Evolutionary conservation across 2,888 invertebrate genomes (phyloP).

Genomic region (Chymomyza fuscimana): DNA sequence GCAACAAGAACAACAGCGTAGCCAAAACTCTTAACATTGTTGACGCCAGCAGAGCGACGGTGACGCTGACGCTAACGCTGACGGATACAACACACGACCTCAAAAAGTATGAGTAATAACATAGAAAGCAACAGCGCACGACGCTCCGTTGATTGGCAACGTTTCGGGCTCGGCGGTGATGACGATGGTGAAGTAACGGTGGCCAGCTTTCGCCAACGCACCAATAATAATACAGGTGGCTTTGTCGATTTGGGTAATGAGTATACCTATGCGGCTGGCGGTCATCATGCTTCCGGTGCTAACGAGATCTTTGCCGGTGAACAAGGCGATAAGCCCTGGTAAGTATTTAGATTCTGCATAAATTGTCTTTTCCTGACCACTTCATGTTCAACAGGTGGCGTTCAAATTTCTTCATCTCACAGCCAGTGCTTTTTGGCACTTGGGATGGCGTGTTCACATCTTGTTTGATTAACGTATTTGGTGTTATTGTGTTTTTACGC

Average conservation of each 20-base stretch:
- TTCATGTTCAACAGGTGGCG: constrained; percentile 88
- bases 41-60: constrained; percentile 22
- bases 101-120: constrained; percentile 60
- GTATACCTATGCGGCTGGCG: constrained; percentile 88
- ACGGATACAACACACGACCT: background rate
- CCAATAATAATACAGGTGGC: constrained; percentile 84
- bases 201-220: constrained; percentile 79
- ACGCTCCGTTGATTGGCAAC: constrained; percentile 77
- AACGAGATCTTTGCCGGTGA: constrained; percentile 96
- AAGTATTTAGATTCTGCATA: constrained; percentile 24
- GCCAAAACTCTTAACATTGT: constrained; percentile 5
- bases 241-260: constrained; percentile 89
- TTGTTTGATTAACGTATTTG: constrained; percentile 97
- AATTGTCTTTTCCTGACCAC: background rate
- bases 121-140: constrained; percentile 55
- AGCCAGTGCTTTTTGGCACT: constrained; percentile 96
- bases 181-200: constrained; percentile 79
- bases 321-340: constrained; percentile 84
- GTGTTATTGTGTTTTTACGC: constrained; percentile 97
- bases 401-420: constrained; percentile 96
- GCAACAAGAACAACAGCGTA: constrained; percentile 17
- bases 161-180: constrained; percentile 76
- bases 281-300: constrained; percentile 91
- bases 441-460: constrained; percentile 98
- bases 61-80: constrained; percentile 11